phyloP scores from a whole-genome alignment of 1,140 invertebrate species.

The Drosophila cardini region DNA sequence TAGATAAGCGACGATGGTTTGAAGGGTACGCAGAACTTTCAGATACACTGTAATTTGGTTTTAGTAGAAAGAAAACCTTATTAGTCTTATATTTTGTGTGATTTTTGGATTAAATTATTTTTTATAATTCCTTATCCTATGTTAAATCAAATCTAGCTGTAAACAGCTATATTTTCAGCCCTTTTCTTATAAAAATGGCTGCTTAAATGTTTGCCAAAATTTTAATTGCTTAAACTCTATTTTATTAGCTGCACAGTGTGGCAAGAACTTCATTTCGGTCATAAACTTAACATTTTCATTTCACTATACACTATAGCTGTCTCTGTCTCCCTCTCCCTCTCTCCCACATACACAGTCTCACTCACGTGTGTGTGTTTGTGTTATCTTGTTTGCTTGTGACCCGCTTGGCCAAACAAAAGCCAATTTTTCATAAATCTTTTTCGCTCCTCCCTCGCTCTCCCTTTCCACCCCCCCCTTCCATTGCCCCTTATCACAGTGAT shows the following conservation, averaged over 20 bases:
- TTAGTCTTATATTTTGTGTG: too few species aligned
- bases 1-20: neutral
- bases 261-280: conserved; percentile 32
- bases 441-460: too few species aligned
- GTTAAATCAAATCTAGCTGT: too few species aligned
- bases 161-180: too few species aligned
- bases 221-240: conserved; percentile 1
- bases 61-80: too few species aligned
- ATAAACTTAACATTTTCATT: conserved; percentile 79
- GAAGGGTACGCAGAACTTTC: too few species aligned
- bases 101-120: too few species aligned
- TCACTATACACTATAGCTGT: conserved; percentile 22
- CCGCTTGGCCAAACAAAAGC: conserved; percentile 76
- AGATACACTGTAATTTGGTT: too few species aligned
- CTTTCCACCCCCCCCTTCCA: neutral
- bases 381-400: conserved; percentile 72
- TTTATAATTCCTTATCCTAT: too few species aligned
- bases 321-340: neutral
- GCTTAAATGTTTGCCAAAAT: neutral
- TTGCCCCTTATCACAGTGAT: conserved; percentile 25
- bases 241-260: conserved; percentile 2
- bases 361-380: conserved; percentile 34
- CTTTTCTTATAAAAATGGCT: too few species aligned
- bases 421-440: conserved; percentile 81
- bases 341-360: neutral